Evolutionary conservation across 30 jellyfish, hydroid and myxozoan genomes (phyloP).

Genomic region (Aurelia coerulea): DNA sequence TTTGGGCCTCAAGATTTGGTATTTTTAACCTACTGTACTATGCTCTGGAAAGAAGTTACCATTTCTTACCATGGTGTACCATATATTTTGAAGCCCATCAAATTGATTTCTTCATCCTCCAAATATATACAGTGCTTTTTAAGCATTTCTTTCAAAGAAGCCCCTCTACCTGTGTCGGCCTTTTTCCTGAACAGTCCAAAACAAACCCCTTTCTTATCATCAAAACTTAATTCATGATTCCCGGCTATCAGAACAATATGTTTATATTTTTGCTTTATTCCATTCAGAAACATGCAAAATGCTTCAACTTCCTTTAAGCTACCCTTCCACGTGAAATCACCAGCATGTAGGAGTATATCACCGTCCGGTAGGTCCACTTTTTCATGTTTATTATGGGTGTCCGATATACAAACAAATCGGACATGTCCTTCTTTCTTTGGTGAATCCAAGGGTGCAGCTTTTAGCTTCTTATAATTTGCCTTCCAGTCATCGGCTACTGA

Average conservation of each 20-base stretch:
- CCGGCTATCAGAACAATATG: conserved; percentile 96
- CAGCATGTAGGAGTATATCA: conserved; percentile 88
- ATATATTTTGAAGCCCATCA: conserved; percentile 79
- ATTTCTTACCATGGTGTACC: conserved; percentile 91
- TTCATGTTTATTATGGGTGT: conserved; percentile 82
- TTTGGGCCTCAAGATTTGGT: no score
- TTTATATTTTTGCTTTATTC: conserved; percentile 42
- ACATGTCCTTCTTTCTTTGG: conserved; percentile 61
- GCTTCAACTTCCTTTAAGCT: conserved; percentile 58
- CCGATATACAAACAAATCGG: conserved; percentile 96
- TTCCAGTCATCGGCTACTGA: conserved; percentile 47
- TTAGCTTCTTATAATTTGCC: conserved; percentile 16
- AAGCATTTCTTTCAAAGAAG: conserved; percentile 53
- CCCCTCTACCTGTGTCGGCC: conserved; percentile 37
- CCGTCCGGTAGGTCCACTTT: conserved; percentile 78
- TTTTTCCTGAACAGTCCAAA: conserved; percentile 43
- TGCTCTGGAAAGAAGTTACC: no score
- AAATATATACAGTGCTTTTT: conserved; percentile 75
- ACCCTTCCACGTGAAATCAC: conserved; percentile 89
- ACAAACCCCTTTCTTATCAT: conserved; percentile 61
- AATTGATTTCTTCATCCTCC: conserved; percentile 70
- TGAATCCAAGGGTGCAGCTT: background rate
- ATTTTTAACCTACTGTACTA: no score
- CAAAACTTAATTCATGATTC: conserved; percentile 87
- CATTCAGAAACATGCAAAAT: conserved; percentile 63